Base-by-base conservation (phyloP, 2,888 invertebrate species). In the Acrobasis consociella region DNA sequence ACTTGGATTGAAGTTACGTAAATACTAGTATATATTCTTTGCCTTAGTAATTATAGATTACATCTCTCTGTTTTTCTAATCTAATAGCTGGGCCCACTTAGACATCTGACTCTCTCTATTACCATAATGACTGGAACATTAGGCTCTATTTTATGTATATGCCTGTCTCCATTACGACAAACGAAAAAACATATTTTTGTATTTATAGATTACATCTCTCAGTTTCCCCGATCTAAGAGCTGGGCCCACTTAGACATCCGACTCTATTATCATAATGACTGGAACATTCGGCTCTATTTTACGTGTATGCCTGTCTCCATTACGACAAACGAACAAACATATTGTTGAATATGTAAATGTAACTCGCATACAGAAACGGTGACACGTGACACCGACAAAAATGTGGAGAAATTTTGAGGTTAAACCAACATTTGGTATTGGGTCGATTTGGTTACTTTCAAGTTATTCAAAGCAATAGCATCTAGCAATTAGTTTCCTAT, bases 91-190 rank as follows among this genome's bases (percentile, higher is more conserved):
- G 22, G 3, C 52, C 52, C 11, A 31, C 52, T 52, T 31, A 52
- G 9, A 31, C 2, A n/a, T 38, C 37, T 16, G 38, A 55, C n/a
- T n/a, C n/a, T n/a, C 38, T 42, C 42, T 42, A 55, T 55, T 55
- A 55, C 16, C 55, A 55, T 53, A 53, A 53, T 55, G 38, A 55
- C 55, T 38, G 38, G 55, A 55, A 55, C 55, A 38, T 38, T 55
- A 10, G 11, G 38, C n/a, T 42, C 42, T 38, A 10, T 38, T 55
- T 53, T 10, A 53, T 37, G n/a, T 11, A 11, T 42, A 42, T 13
- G 42, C 42, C 11, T 39, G 55, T 55, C 55, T 38, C 55, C 38
- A 38, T 55, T 55, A 15, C 55, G 38, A 55, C 38, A 55, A 38
- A 38, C 37, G 37, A 15, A 55, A 37, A 53, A 53, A 53, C 53